Percentiles rank a stretch among this genome's conserved stretches.
Evolutionary conservation across 2,113 vertebrate genomes (phyloP).

Genomic region (Tragelaphus scriptus): DNA sequence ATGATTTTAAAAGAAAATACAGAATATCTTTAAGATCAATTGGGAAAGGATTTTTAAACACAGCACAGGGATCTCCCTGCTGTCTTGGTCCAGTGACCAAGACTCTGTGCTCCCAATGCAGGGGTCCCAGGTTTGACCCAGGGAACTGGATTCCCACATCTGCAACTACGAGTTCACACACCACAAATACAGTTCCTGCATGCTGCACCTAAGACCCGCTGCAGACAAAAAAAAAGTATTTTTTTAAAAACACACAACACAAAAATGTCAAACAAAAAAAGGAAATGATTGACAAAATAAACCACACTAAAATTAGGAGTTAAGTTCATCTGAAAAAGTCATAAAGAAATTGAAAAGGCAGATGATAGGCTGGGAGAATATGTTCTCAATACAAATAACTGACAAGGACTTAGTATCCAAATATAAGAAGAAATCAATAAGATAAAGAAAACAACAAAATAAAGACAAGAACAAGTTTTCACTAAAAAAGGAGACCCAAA

Average conservation of each 20-base stretch:
- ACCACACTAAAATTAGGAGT: background rate
- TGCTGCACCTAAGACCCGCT: too few species aligned
- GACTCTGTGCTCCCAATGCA: too few species aligned
- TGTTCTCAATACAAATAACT: background rate
- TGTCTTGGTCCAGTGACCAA: too few species aligned
- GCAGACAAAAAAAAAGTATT: background rate
- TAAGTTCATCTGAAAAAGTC: background rate
- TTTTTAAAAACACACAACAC: background rate
- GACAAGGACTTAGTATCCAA: background rate
- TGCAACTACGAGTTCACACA: too few species aligned
- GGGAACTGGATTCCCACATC: too few species aligned
- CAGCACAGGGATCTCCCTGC: background rate
- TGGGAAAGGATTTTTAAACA: background rate
- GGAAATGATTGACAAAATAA: background rate
- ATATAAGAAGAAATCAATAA: background rate
- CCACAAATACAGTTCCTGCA: too few species aligned
- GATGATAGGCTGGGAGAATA: background rate
- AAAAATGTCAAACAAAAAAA: background rate
- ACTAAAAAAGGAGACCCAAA: background rate
- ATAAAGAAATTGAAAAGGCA: background rate
- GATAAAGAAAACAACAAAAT: background rate
- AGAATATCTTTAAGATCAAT: background rate
- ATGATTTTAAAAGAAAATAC: background rate
- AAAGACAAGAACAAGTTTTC: background rate
- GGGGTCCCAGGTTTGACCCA: too few species aligned